Percentiles rank a stretch among this genome's conserved stretches.
phyloP scores from a whole-genome alignment of 2,888 invertebrate genomes.

The Leucozona laternaria region DNA sequence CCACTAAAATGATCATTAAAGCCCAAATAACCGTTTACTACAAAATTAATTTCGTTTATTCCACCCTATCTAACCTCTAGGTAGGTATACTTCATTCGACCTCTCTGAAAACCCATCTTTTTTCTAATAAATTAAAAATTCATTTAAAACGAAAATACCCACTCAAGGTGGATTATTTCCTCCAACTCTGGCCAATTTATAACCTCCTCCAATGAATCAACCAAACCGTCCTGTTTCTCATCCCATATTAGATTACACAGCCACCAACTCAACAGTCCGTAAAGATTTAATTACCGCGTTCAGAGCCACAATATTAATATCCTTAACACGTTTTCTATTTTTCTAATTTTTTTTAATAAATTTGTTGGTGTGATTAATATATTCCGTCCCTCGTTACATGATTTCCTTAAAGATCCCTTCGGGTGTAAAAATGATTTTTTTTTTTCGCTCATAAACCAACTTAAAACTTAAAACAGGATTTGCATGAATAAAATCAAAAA shows the following conservation, averaged over 20 bases:
- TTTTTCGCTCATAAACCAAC: slow-evolving; percentile 28
- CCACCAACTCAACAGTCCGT: slow-evolving; percentile 63
- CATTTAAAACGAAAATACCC: slow-evolving; percentile 35
- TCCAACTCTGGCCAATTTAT: slow-evolving; percentile 29
- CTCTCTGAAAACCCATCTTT: neutral
- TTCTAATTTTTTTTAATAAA: slow-evolving; percentile 67
- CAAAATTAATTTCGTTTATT: neutral
- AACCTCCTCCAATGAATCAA: slow-evolving; percentile 58
- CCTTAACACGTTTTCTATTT: slow-evolving; percentile 75
- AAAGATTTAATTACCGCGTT: slow-evolving; percentile 73
- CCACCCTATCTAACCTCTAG: neutral
- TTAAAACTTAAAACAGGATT: slow-evolving; percentile 67
- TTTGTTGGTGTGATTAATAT: slow-evolving; percentile 74
- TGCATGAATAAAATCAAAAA: slow-evolving; percentile 71
- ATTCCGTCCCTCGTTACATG: slow-evolving; percentile 71
- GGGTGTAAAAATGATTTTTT: slow-evolving; percentile 41
- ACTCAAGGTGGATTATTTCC: slow-evolving; percentile 28
- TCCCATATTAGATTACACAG: neutral
- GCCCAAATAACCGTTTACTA: too few relatives aligned
- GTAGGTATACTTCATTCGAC: neutral
- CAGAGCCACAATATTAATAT: slow-evolving; percentile 70
- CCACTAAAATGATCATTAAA: too few relatives aligned
- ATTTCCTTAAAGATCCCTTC: slow-evolving; percentile 64
- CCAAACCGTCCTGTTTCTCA: slow-evolving; percentile 17
- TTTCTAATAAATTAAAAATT: slow-evolving; percentile 7